phyloP scores from a whole-genome alignment of 2,888 invertebrate species.

The Platypus cylindrus region DNA sequence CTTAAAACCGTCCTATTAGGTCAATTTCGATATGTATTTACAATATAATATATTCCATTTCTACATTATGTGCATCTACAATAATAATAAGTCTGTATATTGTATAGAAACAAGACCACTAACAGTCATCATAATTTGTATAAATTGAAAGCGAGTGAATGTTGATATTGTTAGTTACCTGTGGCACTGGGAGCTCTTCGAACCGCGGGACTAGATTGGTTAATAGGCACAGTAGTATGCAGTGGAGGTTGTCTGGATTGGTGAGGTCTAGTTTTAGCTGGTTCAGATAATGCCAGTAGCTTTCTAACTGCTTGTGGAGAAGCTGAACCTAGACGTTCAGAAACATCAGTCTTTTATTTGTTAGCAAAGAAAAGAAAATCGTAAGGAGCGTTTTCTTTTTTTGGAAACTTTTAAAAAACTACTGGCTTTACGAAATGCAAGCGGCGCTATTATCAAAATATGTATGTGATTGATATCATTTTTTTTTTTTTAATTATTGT shows the following conservation, averaged over 20 bases:
- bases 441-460: too few relatives aligned
- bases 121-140: too few relatives aligned
- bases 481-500: too few relatives aligned
- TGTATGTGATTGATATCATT: too few relatives aligned
- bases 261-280: slow-evolving; percentile 76
- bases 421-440: slow-evolving; percentile 3
- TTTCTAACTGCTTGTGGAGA: slow-evolving; percentile 96
- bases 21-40: too few relatives aligned
- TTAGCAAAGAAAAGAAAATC: too few relatives aligned
- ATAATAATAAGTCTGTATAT: too few relatives aligned
- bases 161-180: slow-evolving; percentile 24
- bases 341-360: not conserved
- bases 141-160: too few relatives aligned
- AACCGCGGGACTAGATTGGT: slow-evolving; percentile 50
- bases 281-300: slow-evolving; percentile 80
- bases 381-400: not conserved
- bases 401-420: slow-evolving; percentile 5
- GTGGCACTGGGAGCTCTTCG: slow-evolving; percentile 40
- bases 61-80: too few relatives aligned
- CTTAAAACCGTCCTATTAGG: too few relatives aligned
- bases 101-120: too few relatives aligned
- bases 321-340: slow-evolving; percentile 57
- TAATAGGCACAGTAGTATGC: slow-evolving; percentile 44
- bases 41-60: too few relatives aligned
- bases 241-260: slow-evolving; percentile 59